These are phyloP conservation scores for Lepilemur ruficaudatus DNA, from an alignment of 2,797 vertebrate genomes.

Conservation along the genomic window DNA sequence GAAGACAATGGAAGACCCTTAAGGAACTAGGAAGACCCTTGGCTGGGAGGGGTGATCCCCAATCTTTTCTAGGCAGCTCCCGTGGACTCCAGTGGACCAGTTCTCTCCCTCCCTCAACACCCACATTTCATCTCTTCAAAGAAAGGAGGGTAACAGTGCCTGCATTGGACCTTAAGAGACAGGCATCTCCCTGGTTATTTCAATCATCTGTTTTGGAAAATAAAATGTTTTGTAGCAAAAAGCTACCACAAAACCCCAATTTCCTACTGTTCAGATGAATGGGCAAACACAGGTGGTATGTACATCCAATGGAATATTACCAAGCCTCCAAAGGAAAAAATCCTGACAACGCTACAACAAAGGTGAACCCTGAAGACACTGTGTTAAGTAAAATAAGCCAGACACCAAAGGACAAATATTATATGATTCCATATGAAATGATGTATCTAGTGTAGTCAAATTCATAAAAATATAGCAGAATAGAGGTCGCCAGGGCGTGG, in stretches of 20 bases:
- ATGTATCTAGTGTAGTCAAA: background rate
- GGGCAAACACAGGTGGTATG: background rate
- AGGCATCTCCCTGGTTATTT: background rate
- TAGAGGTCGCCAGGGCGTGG: background rate
- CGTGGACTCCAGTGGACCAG: rapidly evolving
- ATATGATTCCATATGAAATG: background rate
- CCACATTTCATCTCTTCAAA: background rate
- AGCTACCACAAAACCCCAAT: background rate
- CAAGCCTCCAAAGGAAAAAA: background rate
- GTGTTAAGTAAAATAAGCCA: background rate
- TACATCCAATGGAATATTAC: no score
- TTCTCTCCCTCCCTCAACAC: background rate
- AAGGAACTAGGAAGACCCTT: background rate
- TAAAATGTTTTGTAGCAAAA: background rate
- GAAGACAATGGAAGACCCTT: background rate
- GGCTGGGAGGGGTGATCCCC: background rate
- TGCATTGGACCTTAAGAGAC: background rate
- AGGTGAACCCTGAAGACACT: background rate
- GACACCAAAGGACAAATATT: background rate
- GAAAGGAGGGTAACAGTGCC: rapidly evolving
- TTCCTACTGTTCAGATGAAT: background rate
- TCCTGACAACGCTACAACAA: background rate
- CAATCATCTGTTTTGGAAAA: background rate
- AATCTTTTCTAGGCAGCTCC: background rate
- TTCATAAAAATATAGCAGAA: background rate